phyloP scores from a whole-genome alignment of 1,140 invertebrate genomes.

The Diachasmimorpha longicaudata region DNA sequence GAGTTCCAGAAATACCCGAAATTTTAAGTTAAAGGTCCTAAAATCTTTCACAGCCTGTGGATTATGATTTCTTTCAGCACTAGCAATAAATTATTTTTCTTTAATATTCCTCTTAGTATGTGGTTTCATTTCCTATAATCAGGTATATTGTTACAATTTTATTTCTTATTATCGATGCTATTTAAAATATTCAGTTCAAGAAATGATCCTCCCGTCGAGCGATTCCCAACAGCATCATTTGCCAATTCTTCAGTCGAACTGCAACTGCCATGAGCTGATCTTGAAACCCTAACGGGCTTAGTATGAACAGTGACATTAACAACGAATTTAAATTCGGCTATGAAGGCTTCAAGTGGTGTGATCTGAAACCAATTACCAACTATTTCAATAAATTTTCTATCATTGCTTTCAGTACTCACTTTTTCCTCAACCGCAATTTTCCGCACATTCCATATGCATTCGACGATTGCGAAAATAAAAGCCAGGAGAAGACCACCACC shows the following conservation, averaged over 20 bases:
- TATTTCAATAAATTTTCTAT: background rate
- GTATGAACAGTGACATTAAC: constrained; percentile 69
- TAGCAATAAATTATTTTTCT: too few species aligned
- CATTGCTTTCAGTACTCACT: constrained; percentile 49
- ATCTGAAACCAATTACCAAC: constrained; percentile 61
- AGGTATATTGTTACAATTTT: too few species aligned
- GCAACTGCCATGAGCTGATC: constrained; percentile 36
- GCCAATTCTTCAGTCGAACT: constrained; percentile 28
- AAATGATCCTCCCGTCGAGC: constrained; percentile 52
- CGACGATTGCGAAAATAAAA: constrained; percentile 71
- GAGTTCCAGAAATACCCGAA: too few species aligned
- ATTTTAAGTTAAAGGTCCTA: too few species aligned
- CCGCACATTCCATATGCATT: constrained; percentile 84
- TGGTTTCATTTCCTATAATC: too few species aligned
- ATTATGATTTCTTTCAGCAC: too few species aligned
- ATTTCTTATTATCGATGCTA: too few species aligned
- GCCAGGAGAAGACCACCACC: constrained; percentile 72
- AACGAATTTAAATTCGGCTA: constrained; percentile 69
- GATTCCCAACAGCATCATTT: constrained; percentile 39
- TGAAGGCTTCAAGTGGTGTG: constrained; percentile 66
- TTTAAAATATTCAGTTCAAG: constrained; percentile 49
- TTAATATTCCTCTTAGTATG: too few species aligned
- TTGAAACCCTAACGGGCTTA: constrained; percentile 65
- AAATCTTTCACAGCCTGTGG: too few species aligned
- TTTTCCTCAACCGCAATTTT: constrained; percentile 79